phyloP scores from a whole-genome alignment of 2,888 invertebrate genomes.

The Rhingia rostrata region DNA sequence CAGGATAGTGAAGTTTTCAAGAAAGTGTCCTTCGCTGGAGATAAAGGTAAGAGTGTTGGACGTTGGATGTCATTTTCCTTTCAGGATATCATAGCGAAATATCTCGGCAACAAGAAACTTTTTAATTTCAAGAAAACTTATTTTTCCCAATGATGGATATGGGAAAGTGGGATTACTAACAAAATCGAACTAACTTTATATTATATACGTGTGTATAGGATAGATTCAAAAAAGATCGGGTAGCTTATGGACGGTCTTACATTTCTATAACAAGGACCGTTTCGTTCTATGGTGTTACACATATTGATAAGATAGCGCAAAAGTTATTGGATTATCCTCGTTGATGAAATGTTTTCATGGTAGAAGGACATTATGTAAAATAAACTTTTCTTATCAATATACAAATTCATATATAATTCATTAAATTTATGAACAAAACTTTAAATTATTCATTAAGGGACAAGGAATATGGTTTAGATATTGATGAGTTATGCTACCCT shows the following conservation, averaged over 20 bases:
- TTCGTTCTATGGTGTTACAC: not conserved
- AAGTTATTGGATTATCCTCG: conserved; percentile 53
- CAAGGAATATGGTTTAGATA: no score
- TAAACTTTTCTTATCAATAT: not conserved
- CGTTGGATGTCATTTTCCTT: conserved; percentile 26
- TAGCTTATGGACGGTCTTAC: conserved; percentile 30
- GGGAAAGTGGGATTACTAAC: conserved; percentile 12
- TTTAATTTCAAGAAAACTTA: conserved; percentile 23
- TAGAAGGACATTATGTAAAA: conserved; percentile 15
- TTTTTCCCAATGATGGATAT: conserved; percentile 8
- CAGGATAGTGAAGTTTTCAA: conserved; percentile 1
- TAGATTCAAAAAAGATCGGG: not conserved
- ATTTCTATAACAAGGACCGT: conserved; percentile 36
- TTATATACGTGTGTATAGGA: not conserved
- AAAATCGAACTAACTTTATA: conserved; percentile 26
- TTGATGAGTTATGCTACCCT: no score
- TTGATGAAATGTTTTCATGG: conserved; percentile 21
- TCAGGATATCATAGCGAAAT: not conserved
- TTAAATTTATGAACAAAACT: not conserved
- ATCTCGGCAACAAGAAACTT: not conserved
- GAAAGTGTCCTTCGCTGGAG: conserved; percentile 6
- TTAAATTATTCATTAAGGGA: not conserved
- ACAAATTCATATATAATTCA: not conserved
- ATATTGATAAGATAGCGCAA: conserved; percentile 29
- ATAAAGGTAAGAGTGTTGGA: conserved; percentile 18